Evolutionary conservation across 2,888 invertebrate species (phyloP).

Genomic region (Antheraea yamamai): DNA sequence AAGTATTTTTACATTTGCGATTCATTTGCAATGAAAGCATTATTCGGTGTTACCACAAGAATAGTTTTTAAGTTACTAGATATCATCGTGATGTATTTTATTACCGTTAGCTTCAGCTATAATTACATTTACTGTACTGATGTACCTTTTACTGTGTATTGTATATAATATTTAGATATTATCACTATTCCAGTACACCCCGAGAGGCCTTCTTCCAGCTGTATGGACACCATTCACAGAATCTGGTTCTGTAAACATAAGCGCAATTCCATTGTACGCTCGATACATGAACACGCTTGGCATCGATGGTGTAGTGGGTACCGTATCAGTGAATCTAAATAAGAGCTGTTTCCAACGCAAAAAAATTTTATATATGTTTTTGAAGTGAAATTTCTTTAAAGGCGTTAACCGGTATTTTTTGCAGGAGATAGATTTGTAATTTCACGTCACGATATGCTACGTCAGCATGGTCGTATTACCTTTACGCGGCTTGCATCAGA

Average conservation of each 20-base stretch:
- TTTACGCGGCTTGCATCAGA: too few species aligned
- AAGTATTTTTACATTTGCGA: too few species aligned
- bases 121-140: not conserved
- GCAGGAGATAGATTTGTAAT: too few species aligned
- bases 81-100: too few species aligned
- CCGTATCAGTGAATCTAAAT: not conserved
- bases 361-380: not conserved
- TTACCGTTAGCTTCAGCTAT: not conserved
- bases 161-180: not conserved
- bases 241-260: slow-evolving; percentile 22
- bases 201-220: not conserved
- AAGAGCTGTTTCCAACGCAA: not conserved
- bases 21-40: too few species aligned
- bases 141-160: not conserved
- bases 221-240: slow-evolving; percentile 14
- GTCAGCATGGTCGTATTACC: too few species aligned
- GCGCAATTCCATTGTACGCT: slow-evolving; percentile 30
- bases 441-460: too few species aligned
- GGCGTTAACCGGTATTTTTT: not conserved
- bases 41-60: too few species aligned
- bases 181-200: slow-evolving; percentile 3
- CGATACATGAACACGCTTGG: slow-evolving; percentile 28
- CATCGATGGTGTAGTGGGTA: slow-evolving; percentile 32
- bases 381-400: not conserved
- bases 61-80: too few species aligned